Conservation (phyloP, 2,797 vertebrate genomes). For the Bovichtus diacanthus region DNA sequence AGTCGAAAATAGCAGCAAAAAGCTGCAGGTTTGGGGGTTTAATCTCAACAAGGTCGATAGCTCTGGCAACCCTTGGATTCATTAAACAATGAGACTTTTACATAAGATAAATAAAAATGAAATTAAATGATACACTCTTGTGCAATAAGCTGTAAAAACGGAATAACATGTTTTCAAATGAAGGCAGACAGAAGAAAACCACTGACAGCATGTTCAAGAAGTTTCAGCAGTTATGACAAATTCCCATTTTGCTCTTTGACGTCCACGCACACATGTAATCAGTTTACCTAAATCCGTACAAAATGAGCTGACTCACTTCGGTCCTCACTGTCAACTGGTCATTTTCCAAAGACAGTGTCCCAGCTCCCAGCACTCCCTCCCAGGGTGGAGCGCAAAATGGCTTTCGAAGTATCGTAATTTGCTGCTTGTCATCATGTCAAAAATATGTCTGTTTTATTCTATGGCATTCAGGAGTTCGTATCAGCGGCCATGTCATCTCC, state of each 20-base stretch:
- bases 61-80: too few species aligned
- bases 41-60: not conserved
- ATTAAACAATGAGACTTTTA: not conserved
- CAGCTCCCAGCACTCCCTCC: conserved; percentile 24
- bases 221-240: conserved; percentile 1
- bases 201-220: conserved; percentile 10
- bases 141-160: not conserved
- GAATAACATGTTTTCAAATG: conserved; percentile 1
- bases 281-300: conserved; percentile 13
- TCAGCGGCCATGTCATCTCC: conserved; percentile 55
- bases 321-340: conserved; percentile 33
- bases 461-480: conserved; percentile 52
- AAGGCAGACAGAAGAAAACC: conserved; percentile 29
- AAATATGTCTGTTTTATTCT: conserved; percentile 61
- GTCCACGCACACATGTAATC: conserved; percentile 24
- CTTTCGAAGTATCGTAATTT: conserved; percentile 24
- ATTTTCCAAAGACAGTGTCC: conserved; percentile 34
- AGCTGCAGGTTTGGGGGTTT: not conserved
- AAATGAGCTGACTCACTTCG: conserved; percentile 28
- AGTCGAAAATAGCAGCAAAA: not conserved
- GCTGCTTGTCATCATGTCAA: conserved; percentile 54
- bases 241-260: not conserved
- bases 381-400: conserved; percentile 48
- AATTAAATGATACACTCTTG: not conserved
- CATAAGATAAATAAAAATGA: not conserved